Evolutionary conservation across 2,797 vertebrate genomes (phyloP).

Genomic region (Aeoliscus strigatus): DNA sequence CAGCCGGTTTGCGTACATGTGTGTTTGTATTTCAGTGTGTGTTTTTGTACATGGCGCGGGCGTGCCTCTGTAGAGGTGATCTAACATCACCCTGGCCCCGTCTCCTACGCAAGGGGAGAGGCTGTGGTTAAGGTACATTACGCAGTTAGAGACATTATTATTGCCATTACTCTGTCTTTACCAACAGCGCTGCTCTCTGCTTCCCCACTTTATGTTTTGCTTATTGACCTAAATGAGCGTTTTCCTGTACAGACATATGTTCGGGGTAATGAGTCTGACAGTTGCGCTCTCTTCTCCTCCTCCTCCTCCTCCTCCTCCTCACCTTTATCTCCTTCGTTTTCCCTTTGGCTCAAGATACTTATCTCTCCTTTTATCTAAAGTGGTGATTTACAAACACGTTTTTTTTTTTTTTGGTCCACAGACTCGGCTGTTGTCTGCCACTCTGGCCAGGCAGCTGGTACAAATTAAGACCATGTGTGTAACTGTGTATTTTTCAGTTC

Average conservation of each 20-base stretch:
- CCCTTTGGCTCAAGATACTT: conserved; percentile 48
- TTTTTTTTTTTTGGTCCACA: conserved; percentile 61
- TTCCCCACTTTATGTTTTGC: conserved; percentile 19
- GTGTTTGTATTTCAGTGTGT: too few relatives aligned
- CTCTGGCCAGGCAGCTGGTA: conserved; percentile 61
- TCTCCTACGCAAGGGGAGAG: too few relatives aligned
- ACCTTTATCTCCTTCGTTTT: conserved; percentile 48
- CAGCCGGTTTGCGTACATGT: too few relatives aligned
- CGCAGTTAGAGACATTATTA: too few relatives aligned
- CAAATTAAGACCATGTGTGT: conserved; percentile 62
- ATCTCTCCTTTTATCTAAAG: conserved; percentile 65
- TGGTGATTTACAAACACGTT: conserved; percentile 73
- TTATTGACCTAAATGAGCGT: conserved; percentile 72
- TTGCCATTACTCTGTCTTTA: conserved; percentile 42
- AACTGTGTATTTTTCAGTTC: conserved; percentile 23
- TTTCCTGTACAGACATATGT: conserved; percentile 86
- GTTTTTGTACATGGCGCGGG: too few relatives aligned
- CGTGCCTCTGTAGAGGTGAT: too few relatives aligned
- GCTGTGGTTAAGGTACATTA: too few relatives aligned
- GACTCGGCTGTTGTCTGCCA: conserved; percentile 58
- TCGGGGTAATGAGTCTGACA: conserved; percentile 49
- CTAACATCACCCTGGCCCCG: too few relatives aligned
- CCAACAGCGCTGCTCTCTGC: conserved; percentile 69
- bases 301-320: conserved; percentile 42
- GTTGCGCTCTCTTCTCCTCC: conserved; percentile 36